A percentile compares a stretch with the other conserved stretches of the same genome.
phyloP scores from a whole-genome alignment of 2,113 vertebrate species.

The Cyanoliseus patagonus region DNA sequence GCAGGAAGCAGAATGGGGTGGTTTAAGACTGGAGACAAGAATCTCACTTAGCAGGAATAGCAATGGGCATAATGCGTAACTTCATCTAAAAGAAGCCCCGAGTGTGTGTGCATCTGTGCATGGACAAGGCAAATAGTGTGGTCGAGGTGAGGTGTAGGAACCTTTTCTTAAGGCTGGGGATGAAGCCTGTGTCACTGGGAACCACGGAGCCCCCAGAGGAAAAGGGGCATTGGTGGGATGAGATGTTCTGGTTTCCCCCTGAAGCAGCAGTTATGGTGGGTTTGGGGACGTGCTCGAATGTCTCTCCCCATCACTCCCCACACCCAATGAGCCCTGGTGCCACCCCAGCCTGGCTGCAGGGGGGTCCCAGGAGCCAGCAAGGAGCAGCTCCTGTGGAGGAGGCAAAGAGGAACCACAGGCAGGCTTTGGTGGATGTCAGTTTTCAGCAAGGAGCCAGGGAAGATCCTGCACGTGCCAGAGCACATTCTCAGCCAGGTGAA shows the following conservation, averaged over 20 bases:
- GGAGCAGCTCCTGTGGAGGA: accelerated
- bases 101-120: accelerated
- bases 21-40: not conserved
- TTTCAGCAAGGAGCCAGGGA: not conserved
- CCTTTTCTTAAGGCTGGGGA: not conserved
- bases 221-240: not conserved
- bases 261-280: accelerated
- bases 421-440: not conserved
- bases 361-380: not conserved
- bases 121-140: not conserved
- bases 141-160: accelerated
- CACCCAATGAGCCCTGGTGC: not conserved
- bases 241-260: not conserved
- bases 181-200: not conserved
- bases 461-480: not conserved
- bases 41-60: not conserved
- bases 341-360: not conserved
- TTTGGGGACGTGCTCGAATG: not conserved
- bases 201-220: not conserved
- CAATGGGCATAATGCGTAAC: not conserved
- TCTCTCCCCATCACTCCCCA: not conserved
- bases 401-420: not conserved
- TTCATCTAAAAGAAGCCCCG: not conserved
- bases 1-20: not conserved
- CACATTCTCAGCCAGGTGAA: not conserved